Base-by-base conservation (phyloP, 2,797 vertebrate genomes). In the Urosaurus nigricauda region DNA sequence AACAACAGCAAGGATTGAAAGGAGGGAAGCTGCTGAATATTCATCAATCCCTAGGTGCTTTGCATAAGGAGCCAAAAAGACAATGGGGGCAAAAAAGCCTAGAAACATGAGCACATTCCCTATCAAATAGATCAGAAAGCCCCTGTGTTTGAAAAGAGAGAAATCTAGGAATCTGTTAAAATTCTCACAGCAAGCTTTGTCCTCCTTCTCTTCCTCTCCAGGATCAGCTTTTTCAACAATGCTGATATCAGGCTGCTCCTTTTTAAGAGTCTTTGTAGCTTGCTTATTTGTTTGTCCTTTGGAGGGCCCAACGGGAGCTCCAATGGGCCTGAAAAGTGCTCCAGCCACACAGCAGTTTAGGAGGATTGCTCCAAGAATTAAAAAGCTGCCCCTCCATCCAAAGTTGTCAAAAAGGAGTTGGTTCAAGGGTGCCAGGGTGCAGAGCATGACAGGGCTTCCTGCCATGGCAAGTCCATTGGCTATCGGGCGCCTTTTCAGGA, bases 391-490 rank as follows among this genome's bases (percentile, higher is more conserved):
- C 75, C 97, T 97, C 98, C 98, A 98, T 80, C 97, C 98, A 93
- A 97, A 98, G 35, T 84, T 93, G 29, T 96, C 95, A 83, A 98
- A 96, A 85, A 98, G 95, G 92, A 96, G 96, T 92, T 98, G 97
- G 94, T 97, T 98, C 78, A 98, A 89, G 40, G 97, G 97, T 24
- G 98, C 97, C 87, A 98, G 92, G 1, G 97, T 93, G 71, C 94
- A 97, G 6, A 98, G 95, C 91, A 98, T 97, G 70, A 98, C 97
- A 0, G 98, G 97, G 93, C 97, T 98, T 75, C 97, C 97, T 0
- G 97, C 97, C 98, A 98, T 98, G 71, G 97, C 97, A 0, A 98
- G 95, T 88, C 98, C 98, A 0, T 98, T 98, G 0, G 97, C 97
- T 0, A 98, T 90, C 19, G 97, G 97, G 82, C 98, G 97, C 92